Conservation (phyloP, 1,140 invertebrate genomes). For the Euschistus heros region DNA sequence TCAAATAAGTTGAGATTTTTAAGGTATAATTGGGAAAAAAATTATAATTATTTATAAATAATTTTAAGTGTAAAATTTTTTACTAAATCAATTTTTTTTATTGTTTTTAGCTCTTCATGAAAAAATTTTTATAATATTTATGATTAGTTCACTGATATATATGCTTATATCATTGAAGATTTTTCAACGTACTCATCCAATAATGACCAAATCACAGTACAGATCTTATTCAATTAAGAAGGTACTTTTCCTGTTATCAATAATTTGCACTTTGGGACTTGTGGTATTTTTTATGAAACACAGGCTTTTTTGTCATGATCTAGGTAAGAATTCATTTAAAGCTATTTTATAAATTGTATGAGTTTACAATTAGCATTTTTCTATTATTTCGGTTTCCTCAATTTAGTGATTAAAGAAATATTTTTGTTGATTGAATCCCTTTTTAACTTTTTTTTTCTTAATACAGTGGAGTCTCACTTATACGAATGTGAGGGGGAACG, state of each 20-base stretch:
- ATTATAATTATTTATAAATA: too few species aligned
- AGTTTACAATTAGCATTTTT: too few species aligned
- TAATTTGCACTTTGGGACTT: constrained; percentile 66
- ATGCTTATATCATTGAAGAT: constrained; percentile 60
- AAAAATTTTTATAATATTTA: constrained; percentile 85
- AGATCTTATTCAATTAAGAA: constrained; percentile 55
- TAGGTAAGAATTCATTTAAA: constrained; percentile 49
- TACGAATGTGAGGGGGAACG: too few species aligned
- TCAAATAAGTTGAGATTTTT: not conserved
- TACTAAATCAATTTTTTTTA: constrained; percentile 19
- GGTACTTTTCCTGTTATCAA: constrained; percentile 60
- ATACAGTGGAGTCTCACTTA: too few species aligned
- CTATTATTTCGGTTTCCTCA: constrained; percentile 23
- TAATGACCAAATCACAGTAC: constrained; percentile 33
- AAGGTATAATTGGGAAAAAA: too few species aligned
- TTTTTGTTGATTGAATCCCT: too few species aligned
- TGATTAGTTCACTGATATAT: constrained; percentile 73
- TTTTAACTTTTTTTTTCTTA: too few species aligned
- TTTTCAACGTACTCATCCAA: constrained; percentile 36
- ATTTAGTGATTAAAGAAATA: not conserved
- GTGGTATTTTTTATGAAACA: constrained; percentile 80
- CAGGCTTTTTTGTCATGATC: constrained; percentile 71
- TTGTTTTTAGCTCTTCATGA: constrained; percentile 69
- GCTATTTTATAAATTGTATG: too few species aligned
- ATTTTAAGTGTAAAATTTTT: too few species aligned